Evolutionary conservation across 1,140 invertebrate species (phyloP), one percentile per base, ranked within the genome.

Genomic region (Agraylea sexmaculata): DNA sequence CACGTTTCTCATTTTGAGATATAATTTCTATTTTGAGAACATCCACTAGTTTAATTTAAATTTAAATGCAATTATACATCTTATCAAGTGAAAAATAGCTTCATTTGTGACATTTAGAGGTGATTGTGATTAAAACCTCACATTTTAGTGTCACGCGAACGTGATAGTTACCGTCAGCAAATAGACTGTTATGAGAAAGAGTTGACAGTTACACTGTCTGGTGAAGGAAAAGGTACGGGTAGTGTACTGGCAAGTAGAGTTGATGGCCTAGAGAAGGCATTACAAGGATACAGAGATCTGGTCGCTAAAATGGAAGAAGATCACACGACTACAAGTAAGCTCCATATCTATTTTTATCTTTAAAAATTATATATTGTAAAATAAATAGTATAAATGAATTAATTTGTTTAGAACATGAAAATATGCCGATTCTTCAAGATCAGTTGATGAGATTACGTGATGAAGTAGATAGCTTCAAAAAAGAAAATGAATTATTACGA

Each of bases 151-250:
- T 78, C 78, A 1, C 74, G 83, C 35, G 83, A 86, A 57, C 66
- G 85, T 35, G 85, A 89, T 50, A 80, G 76, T 47, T 74, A 74
- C 48, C 75, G 82, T 46, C 72, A 77, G 40, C 77, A 88, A 43
- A 54, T 88, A 22, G 83, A 87, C 46, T 77, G 80, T 21, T 88
- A 87, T 51, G 85, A 89, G 57, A 82, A 79, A 53, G 85, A 88
- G 60, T 61, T 80, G 40, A 82, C 81, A 6, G 66, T 73, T 52
- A 58, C 57, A 1, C 30, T 65, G 37, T 53, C 56, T 16, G 59
- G 58, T 2, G 40, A 42, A 48, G 11, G 55, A 53, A 5, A 51
- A 52, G 58, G 60, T 18, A 55, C 54, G 13, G 53, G 58, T 43
- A 56, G 54, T 37, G 51, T 74, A 51, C 49, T 69, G 35, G 51